phyloP scores from a whole-genome alignment of 2,888 invertebrate genomes.

The Magallana nippona region DNA sequence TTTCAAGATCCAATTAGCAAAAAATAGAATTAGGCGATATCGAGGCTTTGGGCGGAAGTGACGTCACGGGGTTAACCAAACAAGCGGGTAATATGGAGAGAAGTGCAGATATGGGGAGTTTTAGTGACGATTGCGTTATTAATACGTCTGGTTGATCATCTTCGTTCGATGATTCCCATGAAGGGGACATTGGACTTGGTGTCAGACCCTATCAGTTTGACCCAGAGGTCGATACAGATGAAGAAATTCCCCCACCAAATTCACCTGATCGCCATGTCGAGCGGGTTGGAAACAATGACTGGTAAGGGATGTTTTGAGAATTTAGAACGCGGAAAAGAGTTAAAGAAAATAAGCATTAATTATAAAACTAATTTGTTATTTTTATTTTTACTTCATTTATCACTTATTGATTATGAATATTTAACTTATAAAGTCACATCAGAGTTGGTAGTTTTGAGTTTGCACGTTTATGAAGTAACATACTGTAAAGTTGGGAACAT shows the following conservation, averaged over 20 bases:
- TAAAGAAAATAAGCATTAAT: neutral
- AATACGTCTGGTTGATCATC: neutral
- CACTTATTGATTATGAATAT: too few species aligned
- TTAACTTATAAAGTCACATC: too few species aligned
- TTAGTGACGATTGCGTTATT: neutral
- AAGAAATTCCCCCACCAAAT: neutral
- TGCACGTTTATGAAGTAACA: too few species aligned
- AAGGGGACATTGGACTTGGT: neutral
- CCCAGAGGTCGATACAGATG: neutral
- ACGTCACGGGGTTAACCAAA: neutral
- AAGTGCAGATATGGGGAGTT: neutral
- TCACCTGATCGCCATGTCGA: neutral
- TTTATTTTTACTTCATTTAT: neutral
- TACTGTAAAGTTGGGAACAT: too few species aligned
- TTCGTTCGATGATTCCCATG: neutral
- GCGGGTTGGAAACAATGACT: neutral
- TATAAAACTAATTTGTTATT: neutral
- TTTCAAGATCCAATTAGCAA: too few species aligned
- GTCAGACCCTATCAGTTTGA: neutral
- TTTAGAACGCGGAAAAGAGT: too few species aligned
- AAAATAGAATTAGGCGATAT: too few species aligned
- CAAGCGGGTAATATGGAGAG: neutral
- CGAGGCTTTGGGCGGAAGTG: neutral
- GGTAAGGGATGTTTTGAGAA: neutral
- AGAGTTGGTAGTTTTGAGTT: too few species aligned